phyloP scores from a whole-genome alignment of 2,113 vertebrate species.

The Oncorhynchus tshawytscha region DNA sequence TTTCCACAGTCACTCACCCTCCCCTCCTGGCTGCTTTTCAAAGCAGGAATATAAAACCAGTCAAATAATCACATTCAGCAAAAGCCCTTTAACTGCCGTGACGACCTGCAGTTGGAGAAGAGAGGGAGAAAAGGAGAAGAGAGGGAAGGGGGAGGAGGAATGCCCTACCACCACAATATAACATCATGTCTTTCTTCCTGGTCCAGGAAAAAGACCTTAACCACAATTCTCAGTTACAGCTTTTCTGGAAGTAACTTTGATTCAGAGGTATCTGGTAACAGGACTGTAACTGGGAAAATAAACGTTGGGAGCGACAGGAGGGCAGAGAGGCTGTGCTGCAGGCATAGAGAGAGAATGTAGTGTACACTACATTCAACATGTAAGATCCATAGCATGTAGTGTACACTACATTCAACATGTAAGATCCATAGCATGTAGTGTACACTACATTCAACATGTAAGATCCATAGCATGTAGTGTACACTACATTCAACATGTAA shows the following conservation, averaged over 20 bases:
- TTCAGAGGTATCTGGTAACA: constrained; percentile 53
- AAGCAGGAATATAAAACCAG: background rate
- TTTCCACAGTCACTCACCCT: background rate
- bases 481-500: too few species aligned
- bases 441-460: too few species aligned
- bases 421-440: too few species aligned
- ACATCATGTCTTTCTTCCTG: constrained; percentile 25
- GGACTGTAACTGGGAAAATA: constrained; percentile 58
- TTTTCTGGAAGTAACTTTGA: constrained; percentile 36
- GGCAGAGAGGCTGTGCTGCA: constrained; percentile 21
- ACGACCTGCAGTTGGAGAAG: constrained; percentile 11
- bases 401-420: too few species aligned
- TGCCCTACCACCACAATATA: background rate
- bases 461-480: too few species aligned
- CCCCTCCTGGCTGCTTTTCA: background rate
- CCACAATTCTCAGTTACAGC: constrained; percentile 42
- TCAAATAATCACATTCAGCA: constrained; percentile 7
- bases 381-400: too few species aligned
- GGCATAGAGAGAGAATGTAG: constrained; percentile 12
- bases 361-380: too few species aligned
- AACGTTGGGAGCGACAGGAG: constrained; percentile 38
- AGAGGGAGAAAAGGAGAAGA: background rate
- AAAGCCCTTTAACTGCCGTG: constrained; percentile 7
- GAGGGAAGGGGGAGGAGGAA: background rate
- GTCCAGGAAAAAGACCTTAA: constrained; percentile 40